Evolutionary conservation across 2,888 invertebrate genomes (phyloP).

Genomic region (Amorpha juglandis): DNA sequence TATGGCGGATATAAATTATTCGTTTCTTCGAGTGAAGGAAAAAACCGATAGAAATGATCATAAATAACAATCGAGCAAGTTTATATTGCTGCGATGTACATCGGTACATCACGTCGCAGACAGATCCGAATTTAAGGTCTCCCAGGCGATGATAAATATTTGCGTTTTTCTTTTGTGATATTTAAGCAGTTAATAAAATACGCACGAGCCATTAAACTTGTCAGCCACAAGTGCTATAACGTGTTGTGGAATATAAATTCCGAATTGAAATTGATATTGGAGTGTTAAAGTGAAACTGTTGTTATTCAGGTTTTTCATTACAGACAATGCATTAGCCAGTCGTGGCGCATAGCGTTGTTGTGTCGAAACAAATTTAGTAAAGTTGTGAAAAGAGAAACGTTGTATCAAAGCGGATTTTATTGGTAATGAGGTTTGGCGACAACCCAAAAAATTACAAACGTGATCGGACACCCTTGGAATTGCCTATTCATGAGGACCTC

Average conservation of each 20-base stretch:
- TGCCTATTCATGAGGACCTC: constrained; percentile 71
- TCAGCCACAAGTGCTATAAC: constrained; percentile 22
- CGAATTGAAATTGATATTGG: constrained; percentile 14
- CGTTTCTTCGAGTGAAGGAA: constrained; percentile 10
- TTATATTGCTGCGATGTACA: constrained; percentile 20
- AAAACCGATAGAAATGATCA: constrained; percentile 22
- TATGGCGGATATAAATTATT: constrained; percentile 22
- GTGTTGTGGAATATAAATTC: constrained; percentile 24
- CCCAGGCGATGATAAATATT: constrained; percentile 12
- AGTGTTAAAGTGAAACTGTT: constrained; percentile 18
- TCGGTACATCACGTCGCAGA: constrained; percentile 22
- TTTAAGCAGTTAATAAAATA: constrained; percentile 22
- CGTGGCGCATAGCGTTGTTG: constrained; percentile 3
- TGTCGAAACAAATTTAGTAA: constrained; percentile 3
- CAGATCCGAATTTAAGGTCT: constrained; percentile 20
- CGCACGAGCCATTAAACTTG: constrained; percentile 20
- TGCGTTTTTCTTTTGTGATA: constrained; percentile 20
- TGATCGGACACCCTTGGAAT: constrained; percentile 72
- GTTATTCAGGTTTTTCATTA: constrained; percentile 2
- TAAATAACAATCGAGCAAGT: constrained; percentile 22
- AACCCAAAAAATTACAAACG: constrained; percentile 64
- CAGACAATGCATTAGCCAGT: constrained; percentile 28
- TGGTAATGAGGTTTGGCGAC: constrained; percentile 60
- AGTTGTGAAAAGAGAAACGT: constrained; percentile 36
- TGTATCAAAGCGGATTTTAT: constrained; percentile 52